Evolutionary conservation across 2,113 vertebrate species (phyloP).

Genomic region (Alectura lathami): DNA sequence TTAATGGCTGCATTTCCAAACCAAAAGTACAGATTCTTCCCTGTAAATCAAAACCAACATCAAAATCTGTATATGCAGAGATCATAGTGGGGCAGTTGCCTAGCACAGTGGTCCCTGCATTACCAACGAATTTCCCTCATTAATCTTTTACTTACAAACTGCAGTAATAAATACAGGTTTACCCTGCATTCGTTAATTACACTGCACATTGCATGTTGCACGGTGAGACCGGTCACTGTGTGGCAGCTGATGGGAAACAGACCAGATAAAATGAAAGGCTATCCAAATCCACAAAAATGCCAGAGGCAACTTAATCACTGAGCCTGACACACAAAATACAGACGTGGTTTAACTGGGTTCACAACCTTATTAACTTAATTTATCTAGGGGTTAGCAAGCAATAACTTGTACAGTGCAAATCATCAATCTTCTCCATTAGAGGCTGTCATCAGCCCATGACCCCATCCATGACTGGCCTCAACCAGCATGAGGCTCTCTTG

Average conservation of each 20-base stretch:
- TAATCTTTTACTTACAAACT: slow-evolving; percentile 29
- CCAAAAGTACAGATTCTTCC: not conserved
- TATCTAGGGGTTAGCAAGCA: slow-evolving; percentile 10
- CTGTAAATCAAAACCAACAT: not conserved
- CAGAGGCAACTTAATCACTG: slow-evolving; percentile 23
- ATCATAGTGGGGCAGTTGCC: not conserved
- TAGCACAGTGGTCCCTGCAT: not conserved
- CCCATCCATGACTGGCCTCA: not conserved
- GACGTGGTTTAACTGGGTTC: slow-evolving; percentile 37
- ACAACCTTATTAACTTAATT: slow-evolving; percentile 46
- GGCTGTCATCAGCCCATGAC: not conserved
- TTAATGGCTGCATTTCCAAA: not conserved
- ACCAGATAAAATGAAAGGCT: slow-evolving; percentile 43
- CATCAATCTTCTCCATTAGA: slow-evolving; percentile 5
- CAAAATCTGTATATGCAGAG: not conserved
- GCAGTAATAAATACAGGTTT: slow-evolving; percentile 14
- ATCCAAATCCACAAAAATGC: slow-evolving; percentile 34
- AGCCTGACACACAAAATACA: slow-evolving; percentile 12
- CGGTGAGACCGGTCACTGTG: not conserved
- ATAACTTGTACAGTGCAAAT: not conserved
- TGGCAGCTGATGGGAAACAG: slow-evolving; percentile 45
- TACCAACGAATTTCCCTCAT: slow-evolving; percentile 1
- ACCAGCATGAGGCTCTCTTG: not conserved
- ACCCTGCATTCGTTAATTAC: slow-evolving; percentile 4
- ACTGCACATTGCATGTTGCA: not conserved